phyloP scores from a whole-genome alignment of 2,113 vertebrate genomes.

The Hemiscyllium ocellatum region DNA sequence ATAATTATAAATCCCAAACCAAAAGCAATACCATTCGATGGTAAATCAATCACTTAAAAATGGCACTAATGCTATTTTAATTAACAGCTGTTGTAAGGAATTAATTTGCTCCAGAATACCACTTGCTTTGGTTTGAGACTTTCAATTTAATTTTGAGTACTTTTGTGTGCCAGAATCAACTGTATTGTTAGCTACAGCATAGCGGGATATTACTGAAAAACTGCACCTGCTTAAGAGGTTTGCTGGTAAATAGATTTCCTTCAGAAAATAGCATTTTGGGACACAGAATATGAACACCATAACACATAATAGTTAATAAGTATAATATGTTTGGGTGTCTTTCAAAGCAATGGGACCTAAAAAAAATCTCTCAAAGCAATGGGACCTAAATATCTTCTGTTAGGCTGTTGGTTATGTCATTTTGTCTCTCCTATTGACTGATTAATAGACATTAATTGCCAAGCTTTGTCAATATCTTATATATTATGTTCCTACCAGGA shows the following conservation, averaged over 20 bases:
- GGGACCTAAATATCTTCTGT: not conserved
- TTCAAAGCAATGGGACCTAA: not conserved
- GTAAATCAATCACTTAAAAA: constrained; percentile 16
- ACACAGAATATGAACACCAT: not conserved
- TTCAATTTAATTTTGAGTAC: constrained; percentile 15
- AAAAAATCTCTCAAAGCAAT: not conserved
- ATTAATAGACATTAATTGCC: not conserved
- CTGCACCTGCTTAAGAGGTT: not conserved
- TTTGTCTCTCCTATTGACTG: not conserved
- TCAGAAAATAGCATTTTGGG: constrained; percentile 20
- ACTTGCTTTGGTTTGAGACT: constrained; percentile 27
- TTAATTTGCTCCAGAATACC: constrained; percentile 9
- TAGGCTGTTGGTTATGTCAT: not conserved
- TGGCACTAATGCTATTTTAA: not conserved
- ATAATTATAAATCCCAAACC: not conserved
- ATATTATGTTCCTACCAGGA: not conserved
- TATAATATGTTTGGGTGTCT: not conserved
- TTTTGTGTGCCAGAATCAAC: not conserved
- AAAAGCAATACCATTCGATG: not conserved
- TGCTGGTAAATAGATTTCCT: not conserved
- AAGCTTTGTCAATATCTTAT: not conserved
- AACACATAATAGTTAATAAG: not conserved
- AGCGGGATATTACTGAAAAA: not conserved
- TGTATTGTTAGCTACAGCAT: not conserved
- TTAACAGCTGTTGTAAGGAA: constrained; percentile 26